Base-by-base conservation (phyloP, 2,113 vertebrate species). In the Atrichornis clamosus region DNA sequence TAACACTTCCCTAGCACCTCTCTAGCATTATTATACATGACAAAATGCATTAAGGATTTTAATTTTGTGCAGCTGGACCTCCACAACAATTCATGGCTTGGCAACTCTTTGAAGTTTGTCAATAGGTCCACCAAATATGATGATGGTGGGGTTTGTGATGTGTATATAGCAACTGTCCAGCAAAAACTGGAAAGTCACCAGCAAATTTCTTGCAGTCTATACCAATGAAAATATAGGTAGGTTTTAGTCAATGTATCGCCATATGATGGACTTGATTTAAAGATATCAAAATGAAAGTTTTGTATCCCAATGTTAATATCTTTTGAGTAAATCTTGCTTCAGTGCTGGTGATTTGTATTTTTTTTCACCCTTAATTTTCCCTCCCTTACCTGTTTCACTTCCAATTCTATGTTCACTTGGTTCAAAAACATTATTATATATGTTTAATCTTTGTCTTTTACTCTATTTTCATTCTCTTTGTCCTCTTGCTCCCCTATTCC, bases 21-120 rank as follows among this genome's bases (percentile, higher is more conserved):
- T 72, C 53, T 64, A 68, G 85, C 37, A 64, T 65, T 84, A 92
- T 89, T 86, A 78, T 16, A 46, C 28, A 64, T 16, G 47, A 72
- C 22, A 84, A 91, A 90, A 83, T 83, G 24, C 78, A 84, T 75
- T 90, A 94, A 89, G 58, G 83, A 68, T 56, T 90, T 92, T 88
- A 26, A 63, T 84, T 89, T 53, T 24, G 37, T 52, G 37, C 64
- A 95, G 64, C 64, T 75, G 39, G 87, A 35, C 60, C 52, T 78
- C 79, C 42, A 85, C 56, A 83, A 7, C n/a, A 56, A 30, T 75
- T 96, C 13, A 23, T 33, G 44, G 56, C 64, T 86, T 92, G 76
- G 60, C 76, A 87, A 72, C 33, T 68, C 46, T 84, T 86, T 63
- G 73, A 70, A 86, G 28, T 26, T 86, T 92, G 49, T 75, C 64